A percentile compares a stretch with the other conserved stretches of the same genome.
Evolutionary conservation across 2,113 vertebrate genomes (phyloP).

Genomic region (Thamnophis sirtalis): DNA sequence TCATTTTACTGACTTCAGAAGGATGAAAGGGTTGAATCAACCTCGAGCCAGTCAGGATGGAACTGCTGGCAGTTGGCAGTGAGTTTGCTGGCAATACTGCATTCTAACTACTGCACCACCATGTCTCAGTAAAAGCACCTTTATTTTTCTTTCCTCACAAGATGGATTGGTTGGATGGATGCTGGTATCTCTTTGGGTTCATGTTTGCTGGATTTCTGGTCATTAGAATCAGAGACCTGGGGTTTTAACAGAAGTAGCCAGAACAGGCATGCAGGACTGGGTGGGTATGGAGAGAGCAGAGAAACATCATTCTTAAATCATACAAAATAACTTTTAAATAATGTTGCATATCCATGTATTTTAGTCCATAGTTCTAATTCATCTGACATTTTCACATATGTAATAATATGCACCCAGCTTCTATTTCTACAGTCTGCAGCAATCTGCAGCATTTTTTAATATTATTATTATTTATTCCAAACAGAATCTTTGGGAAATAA

Average conservation of each 20-base stretch:
- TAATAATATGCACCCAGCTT: not conserved
- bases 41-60: not conserved
- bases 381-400: not conserved
- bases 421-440: not conserved
- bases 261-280: not conserved
- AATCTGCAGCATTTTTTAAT: not conserved
- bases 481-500: not conserved
- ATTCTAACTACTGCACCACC: not conserved
- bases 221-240: not conserved
- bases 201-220: not conserved
- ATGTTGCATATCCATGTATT: not conserved
- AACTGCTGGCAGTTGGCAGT: not conserved
- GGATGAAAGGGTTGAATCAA: not conserved
- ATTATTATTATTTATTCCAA: not conserved
- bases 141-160: not conserved
- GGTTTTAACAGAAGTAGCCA: not conserved
- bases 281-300: not conserved
- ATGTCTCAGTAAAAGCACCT: not conserved
- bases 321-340: not conserved
- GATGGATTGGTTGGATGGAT: not conserved
- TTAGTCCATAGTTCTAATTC: not conserved
- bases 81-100: not conserved
- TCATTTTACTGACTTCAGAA: not conserved
- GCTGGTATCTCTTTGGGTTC: not conserved
- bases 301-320: not conserved